phyloP scores from a whole-genome alignment of 2,797 vertebrate species.

The Pachyuromys duprasi region DNA sequence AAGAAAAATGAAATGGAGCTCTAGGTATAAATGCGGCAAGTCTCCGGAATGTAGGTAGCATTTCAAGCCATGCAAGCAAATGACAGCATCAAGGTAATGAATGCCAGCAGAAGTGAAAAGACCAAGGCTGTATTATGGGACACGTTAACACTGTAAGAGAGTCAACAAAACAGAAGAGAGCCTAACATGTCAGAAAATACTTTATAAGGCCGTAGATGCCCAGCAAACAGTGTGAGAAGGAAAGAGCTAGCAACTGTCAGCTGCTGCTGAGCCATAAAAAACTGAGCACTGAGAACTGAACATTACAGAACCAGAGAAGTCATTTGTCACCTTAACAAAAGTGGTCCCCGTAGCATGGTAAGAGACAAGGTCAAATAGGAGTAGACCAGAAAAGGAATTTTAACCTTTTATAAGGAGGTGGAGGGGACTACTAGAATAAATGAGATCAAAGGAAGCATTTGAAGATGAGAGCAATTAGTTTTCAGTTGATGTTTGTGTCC shows the following conservation, averaged over 20 bases:
- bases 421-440: neutral
- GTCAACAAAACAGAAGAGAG: neutral
- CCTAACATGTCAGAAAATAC: neutral
- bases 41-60: neutral
- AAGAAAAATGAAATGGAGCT: neutral
- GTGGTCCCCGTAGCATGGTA: neutral
- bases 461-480: neutral
- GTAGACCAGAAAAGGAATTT: neutral
- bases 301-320: neutral
- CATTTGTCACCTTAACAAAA: neutral
- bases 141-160: neutral
- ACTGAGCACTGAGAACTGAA: neutral
- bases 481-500: neutral
- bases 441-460: neutral
- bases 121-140: neutral
- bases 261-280: neutral
- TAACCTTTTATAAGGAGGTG: neutral
- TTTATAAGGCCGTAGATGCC: neutral
- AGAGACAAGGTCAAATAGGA: neutral
- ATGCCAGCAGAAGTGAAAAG: neutral
- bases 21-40: neutral
- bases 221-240: neutral
- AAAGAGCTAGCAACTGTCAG: neutral
- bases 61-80: conserved; percentile 9
- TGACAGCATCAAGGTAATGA: neutral